These are phyloP conservation scores for Troides oblongomaculatus DNA, from an alignment of 2,888 invertebrate genomes.

Conservation along the genomic window DNA sequence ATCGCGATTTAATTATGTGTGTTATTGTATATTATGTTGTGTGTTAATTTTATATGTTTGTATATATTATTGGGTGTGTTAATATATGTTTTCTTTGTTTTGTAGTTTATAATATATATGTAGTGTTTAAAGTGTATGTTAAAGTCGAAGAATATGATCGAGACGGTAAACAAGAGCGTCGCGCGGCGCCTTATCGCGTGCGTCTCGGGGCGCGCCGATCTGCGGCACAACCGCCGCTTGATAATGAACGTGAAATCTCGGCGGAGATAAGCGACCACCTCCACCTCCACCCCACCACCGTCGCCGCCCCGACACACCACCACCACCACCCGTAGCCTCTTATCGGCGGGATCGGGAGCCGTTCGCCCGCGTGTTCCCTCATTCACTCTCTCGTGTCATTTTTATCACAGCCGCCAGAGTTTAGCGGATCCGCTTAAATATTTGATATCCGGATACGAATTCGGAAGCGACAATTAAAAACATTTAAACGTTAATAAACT, in stretches of 20 bases:
- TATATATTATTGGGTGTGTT: too few species aligned
- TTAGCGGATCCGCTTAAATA: background rate
- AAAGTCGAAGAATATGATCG: conserved; percentile 5
- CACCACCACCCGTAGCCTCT: conserved; percentile 2
- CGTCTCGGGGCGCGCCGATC: conserved; percentile 25
- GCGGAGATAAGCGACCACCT: conserved; percentile 56
- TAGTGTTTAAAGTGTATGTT: conserved; percentile 3
- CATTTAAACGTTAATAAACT: too few species aligned
- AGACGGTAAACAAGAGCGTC: conserved; percentile 11
- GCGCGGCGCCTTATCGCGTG: conserved; percentile 16
- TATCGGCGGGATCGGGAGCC: conserved; percentile 39
- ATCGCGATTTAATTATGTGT: too few species aligned
- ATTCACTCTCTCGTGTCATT: conserved; percentile 40
- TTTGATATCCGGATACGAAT: too few species aligned
- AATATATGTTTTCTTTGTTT: too few species aligned
- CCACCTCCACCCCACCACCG: conserved; percentile 34
- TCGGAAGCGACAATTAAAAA: too few species aligned
- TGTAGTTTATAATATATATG: too few species aligned
- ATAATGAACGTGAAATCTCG: conserved; percentile 74
- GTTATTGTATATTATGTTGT: too few species aligned
- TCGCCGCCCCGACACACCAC: background rate
- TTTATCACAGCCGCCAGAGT: conserved; percentile 27
- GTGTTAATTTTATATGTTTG: too few species aligned
- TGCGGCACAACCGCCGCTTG: conserved; percentile 44
- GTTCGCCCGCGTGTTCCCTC: conserved; percentile 34